These are phyloP conservation scores for Belgica antarctica DNA, from an alignment of 2,888 invertebrate species.

Conservation along the genomic window DNA sequence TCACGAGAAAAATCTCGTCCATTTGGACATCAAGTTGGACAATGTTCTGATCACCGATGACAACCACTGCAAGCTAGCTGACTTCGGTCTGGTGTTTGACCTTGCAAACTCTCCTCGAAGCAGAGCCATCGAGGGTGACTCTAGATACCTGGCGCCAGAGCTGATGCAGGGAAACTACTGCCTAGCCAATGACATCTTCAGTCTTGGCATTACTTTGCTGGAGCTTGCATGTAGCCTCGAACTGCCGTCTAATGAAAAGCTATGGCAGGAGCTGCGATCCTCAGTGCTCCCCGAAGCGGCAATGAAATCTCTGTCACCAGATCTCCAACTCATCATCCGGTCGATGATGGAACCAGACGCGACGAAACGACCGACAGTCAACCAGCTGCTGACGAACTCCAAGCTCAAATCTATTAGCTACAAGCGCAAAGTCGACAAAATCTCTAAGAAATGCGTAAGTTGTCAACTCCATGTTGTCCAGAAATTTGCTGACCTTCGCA, in stretches of 20 bases:
- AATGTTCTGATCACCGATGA: conserved; percentile 67
- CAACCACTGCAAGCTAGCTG: conserved; percentile 65
- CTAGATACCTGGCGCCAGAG: conserved; percentile 73
- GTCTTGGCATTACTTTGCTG: conserved; percentile 69
- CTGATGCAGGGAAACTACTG: conserved; percentile 64
- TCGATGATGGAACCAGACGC: conserved; percentile 61
- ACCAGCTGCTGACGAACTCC: conserved; percentile 55
- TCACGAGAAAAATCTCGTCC: conserved; percentile 66
- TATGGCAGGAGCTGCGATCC: conserved; percentile 66
- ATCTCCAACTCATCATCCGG: conserved; percentile 58
- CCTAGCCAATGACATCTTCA: conserved; percentile 71
- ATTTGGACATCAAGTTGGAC: conserved; percentile 75
- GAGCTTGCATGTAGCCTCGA: conserved; percentile 70
- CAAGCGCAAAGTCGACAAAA: conserved; percentile 6
- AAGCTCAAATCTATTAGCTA: not conserved
- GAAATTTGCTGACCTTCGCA: too few species aligned
- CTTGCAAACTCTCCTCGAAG: conserved; percentile 53
- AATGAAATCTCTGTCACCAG: conserved; percentile 56
- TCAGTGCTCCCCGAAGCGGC: conserved; percentile 59
- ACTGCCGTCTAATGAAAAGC: conserved; percentile 65
- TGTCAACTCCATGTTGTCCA: too few species aligned
- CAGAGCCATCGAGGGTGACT: conserved; percentile 69
- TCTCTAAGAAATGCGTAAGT: conserved; percentile 47
- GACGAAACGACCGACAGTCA: conserved; percentile 57
- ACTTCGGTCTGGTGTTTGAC: conserved; percentile 72